These are phyloP conservation scores for Abramis brama DNA, from an alignment of 2,113 vertebrate genomes.

Conservation along the genomic window DNA sequence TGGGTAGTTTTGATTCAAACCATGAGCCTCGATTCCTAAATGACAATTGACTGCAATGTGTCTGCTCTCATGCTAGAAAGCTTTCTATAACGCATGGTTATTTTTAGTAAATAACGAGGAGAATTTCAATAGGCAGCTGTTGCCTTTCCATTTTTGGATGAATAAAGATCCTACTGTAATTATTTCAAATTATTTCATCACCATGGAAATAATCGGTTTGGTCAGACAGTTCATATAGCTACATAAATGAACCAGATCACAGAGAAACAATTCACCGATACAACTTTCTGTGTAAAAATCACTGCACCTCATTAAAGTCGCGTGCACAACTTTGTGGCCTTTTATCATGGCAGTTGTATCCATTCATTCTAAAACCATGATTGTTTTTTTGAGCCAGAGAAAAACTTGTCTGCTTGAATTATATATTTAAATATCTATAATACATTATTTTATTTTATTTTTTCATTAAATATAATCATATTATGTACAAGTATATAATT, in stretches of 20 bases:
- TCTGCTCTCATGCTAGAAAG: background rate
- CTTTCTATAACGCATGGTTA: background rate
- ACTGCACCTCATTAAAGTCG: too few relatives aligned
- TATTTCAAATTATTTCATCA: background rate
- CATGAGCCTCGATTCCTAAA: conserved; percentile 42
- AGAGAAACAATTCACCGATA: background rate
- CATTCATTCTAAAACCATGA: too few relatives aligned
- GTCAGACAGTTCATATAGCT: background rate
- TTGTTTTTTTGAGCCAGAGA: too few relatives aligned
- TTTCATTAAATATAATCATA: background rate
- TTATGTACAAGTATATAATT: background rate
- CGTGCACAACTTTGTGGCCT: too few relatives aligned
- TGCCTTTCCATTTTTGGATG: conserved; percentile 12
- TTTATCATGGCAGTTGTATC: too few relatives aligned
- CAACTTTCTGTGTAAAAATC: too few relatives aligned
- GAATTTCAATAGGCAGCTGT: conserved; percentile 19
- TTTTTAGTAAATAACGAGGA: conserved; percentile 28
- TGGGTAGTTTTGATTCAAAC: conserved; percentile 48
- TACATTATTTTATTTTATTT: background rate
- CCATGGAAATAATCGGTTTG: too few relatives aligned
- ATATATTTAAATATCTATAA: too few relatives aligned
- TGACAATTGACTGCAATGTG: conserved; percentile 35
- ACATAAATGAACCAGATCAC: background rate
- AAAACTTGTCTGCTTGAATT: too few relatives aligned
- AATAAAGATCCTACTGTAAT: conserved; percentile 28